These are phyloP conservation scores for Coboldia fuscipes DNA, from an alignment of 1,140 invertebrate genomes.

Conservation along the genomic window DNA sequence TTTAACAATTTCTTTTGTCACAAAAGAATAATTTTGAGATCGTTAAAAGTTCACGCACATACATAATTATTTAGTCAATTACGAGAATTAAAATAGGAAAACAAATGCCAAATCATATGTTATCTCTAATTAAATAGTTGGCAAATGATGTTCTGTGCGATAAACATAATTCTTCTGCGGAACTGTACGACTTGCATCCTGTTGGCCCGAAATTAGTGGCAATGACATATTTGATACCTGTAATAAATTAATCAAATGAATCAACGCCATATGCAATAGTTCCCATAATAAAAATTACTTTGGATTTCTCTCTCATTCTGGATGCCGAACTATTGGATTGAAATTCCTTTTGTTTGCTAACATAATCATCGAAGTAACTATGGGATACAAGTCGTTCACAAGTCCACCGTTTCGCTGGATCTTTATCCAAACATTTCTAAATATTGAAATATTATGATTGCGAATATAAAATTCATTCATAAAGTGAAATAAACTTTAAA, in stretches of 20 bases:
- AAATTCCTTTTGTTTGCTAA: conserved; percentile 17
- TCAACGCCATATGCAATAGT: background rate
- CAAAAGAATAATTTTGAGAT: too few relatives aligned
- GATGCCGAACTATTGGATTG: conserved; percentile 13
- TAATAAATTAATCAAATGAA: background rate
- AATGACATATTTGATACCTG: conserved; percentile 20
- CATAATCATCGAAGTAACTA: conserved; percentile 25
- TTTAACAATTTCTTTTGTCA: too few relatives aligned
- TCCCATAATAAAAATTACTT: conserved; percentile 8
- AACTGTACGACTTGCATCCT: conserved; percentile 16
- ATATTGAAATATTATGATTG: conserved; percentile 7
- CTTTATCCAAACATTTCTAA: conserved; percentile 85
- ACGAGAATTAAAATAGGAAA: too few relatives aligned
- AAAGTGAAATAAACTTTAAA: background rate
- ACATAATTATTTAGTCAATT: too few relatives aligned
- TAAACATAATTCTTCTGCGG: conserved; percentile 19
- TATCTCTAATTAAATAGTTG: conserved; percentile 11
- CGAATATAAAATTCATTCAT: background rate
- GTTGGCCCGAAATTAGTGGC: conserved; percentile 16
- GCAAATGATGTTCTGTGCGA: conserved; percentile 19
- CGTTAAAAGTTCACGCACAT: too few relatives aligned
- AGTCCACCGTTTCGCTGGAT: conserved; percentile 74
- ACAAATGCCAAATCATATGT: too few relatives aligned
- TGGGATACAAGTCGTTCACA: conserved; percentile 79
- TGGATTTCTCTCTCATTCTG: conserved; percentile 17